Base-by-base conservation (phyloP, 2,797 vertebrate genomes). In the Rhabdomys pumilio region DNA sequence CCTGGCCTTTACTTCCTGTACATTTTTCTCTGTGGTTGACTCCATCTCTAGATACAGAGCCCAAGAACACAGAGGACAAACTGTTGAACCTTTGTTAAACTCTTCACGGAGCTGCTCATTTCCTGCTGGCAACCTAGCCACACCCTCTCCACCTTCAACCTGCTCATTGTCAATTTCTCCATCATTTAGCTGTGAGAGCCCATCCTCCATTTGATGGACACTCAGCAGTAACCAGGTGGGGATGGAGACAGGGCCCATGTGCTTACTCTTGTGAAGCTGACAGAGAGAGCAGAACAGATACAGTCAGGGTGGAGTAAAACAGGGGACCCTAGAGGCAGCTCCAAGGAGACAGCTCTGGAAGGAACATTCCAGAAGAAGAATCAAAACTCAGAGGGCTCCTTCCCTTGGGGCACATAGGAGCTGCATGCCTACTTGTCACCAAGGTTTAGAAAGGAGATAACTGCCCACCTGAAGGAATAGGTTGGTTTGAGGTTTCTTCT, bases 341-440 rank as follows among this genome's bases (percentile, higher is more conserved):
- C 6, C 34, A 76, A 77, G 85, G 50, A 76, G 34, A 47, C 47
- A 59, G 53, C 65, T 89, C 82, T 65, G 65, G 77, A 94, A 72
- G 24, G 82, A 94, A 72, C 69, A 94, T 88, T 53, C 86, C 47
- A 81, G 85, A 57, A 93, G 67, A 76, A 59, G 61, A 69, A 85
- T n/a, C n/a, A 20, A 15, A 19, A 59, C 10, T 1, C 10, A 6
- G 47, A 11, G n/a, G 73, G 26, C 17, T 34, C 57, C 65, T 81
- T 20, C 63, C 76, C n/a, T 0, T 4, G 24, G 53, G 77, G 59
- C 17, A 38, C 65, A 34, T 41, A 26, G 20, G 55, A 75, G 55
- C 11, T 22, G 2, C 19, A 6, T 14, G 14, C n/a, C 72, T 55
- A 4, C 22, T 10, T 44, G 75, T 59, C 89, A 44, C 15, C 41